Percentiles rank a stretch among this genome's conserved stretches.
Conservation (phyloP, 2,888 invertebrate species). For the Pedicia rivosa region DNA sequence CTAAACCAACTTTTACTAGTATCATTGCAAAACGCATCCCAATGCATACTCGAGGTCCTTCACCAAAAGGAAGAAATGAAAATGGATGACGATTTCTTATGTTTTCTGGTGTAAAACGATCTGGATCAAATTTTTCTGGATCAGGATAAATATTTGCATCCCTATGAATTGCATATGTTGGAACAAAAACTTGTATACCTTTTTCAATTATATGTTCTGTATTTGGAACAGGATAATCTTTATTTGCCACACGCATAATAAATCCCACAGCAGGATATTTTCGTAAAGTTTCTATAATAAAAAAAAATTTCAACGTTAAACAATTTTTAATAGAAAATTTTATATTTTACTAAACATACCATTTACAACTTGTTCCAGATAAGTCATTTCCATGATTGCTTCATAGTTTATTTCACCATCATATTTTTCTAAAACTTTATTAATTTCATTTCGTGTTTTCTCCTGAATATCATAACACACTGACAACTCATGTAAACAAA, state of each 20-base stretch:
- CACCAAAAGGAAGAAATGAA: constrained; percentile 13
- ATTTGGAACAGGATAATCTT: constrained; percentile 12
- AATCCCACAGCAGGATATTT: background rate
- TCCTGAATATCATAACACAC: constrained; percentile 28
- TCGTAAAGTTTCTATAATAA: background rate
- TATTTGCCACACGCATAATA: background rate
- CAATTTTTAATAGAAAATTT: background rate
- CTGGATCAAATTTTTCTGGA: constrained; percentile 39
- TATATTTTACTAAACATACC: constrained; percentile 18
- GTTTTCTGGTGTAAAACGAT: constrained; percentile 36
- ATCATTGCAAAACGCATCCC: constrained; percentile 15
- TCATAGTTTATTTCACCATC: constrained; percentile 26
- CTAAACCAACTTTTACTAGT: constrained; percentile 8
- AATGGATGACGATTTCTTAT: constrained; percentile 29
- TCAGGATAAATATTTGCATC: constrained; percentile 40
- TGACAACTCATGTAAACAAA: constrained; percentile 30
- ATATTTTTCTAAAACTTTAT: constrained; percentile 20
- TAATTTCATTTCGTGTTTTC: constrained; percentile 25
- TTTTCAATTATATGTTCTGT: constrained; percentile 33
- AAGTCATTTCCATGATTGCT: constrained; percentile 24
- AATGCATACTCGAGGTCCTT: constrained; percentile 11
- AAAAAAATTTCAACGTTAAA: background rate
- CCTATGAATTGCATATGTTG: constrained; percentile 39
- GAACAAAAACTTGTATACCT: constrained; percentile 36
- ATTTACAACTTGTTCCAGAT: constrained; percentile 26